These are phyloP conservation scores for roundworm (Caenorhabditis elegans) DNA, from an alignment of 1,140 invertebrate genomes.

Conservation along the genomic window DNA sequence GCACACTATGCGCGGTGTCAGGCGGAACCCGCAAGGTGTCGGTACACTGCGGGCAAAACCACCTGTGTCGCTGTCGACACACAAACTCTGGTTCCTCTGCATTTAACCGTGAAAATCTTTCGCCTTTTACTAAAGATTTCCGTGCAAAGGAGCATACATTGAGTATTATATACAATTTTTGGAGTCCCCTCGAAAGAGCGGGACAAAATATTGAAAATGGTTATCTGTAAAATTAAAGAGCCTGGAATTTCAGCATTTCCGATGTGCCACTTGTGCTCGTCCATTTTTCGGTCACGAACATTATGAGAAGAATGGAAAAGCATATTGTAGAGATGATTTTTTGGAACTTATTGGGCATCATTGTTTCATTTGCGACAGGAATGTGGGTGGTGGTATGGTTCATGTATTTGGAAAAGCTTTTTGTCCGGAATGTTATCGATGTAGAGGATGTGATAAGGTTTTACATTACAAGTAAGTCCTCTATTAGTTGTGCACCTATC, in stretches of 20 bases:
- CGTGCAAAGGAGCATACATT: slow-evolving; percentile 11
- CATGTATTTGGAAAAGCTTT: slow-evolving; percentile 39
- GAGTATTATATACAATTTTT: slow-evolving; percentile 1
- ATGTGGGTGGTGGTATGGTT: neutral
- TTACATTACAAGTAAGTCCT: slow-evolving; percentile 24
- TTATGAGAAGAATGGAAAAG: slow-evolving; percentile 34
- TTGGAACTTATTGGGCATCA: slow-evolving; percentile 10
- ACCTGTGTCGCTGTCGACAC: too few relatives aligned
- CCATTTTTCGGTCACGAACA: slow-evolving; percentile 33
- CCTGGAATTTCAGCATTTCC: slow-evolving; percentile 31
- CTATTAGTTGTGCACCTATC: too few relatives aligned
- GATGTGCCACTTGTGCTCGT: neutral
- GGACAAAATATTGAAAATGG: neutral
- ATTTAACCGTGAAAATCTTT: too few relatives aligned
- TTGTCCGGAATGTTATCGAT: slow-evolving; percentile 23
- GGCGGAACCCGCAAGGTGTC: too few relatives aligned
- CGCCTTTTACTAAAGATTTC: slow-evolving; percentile 29
- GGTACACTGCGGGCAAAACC: too few relatives aligned
- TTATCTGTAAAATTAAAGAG: neutral
- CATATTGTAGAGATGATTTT: slow-evolving; percentile 28
- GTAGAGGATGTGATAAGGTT: neutral
- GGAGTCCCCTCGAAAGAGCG: neutral
- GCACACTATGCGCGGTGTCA: too few relatives aligned
- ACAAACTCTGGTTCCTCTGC: too few relatives aligned
- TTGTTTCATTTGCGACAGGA: slow-evolving; percentile 30